Percentiles rank a stretch among this genome's conserved stretches.
These are phyloP conservation scores for Tetrapedia diversipes DNA, from an alignment of 2,888 invertebrate species.

Conservation along the genomic window DNA sequence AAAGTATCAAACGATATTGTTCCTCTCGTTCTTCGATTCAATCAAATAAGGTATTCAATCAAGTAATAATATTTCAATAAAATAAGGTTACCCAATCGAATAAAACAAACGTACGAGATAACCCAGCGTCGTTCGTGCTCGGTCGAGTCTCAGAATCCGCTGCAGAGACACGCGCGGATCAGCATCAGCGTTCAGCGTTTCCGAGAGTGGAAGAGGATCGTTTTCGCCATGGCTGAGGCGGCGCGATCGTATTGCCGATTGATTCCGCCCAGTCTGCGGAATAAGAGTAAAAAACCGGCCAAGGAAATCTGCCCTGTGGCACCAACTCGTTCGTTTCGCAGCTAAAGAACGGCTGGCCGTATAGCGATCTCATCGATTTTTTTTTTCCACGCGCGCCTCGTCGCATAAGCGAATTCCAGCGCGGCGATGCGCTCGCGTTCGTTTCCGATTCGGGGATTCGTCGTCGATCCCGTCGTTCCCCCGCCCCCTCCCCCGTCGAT, in stretches of 20 bases:
- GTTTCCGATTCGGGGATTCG: constrained; percentile 31
- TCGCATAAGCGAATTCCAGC: constrained; percentile 72
- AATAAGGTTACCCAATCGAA: too few relatives aligned
- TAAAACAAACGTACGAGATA: too few relatives aligned
- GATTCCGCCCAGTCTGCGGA: constrained; percentile 52
- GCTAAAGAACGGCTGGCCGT: constrained; percentile 42
- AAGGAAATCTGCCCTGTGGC: too few relatives aligned
- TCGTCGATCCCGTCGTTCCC: too few relatives aligned
- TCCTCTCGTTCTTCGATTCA: too few relatives aligned
- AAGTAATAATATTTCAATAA: too few relatives aligned
- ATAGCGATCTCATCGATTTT: constrained; percentile 70
- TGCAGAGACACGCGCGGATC: not conserved
- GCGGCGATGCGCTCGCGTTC: constrained; percentile 34
- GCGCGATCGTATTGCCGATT: constrained; percentile 28
- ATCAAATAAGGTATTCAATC: too few relatives aligned
- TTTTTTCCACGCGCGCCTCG: constrained; percentile 41
- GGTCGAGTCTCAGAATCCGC: not conserved
- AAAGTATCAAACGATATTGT: too few relatives aligned
- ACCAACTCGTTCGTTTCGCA: too few relatives aligned
- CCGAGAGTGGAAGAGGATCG: constrained; percentile 16
- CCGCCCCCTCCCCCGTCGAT: too few relatives aligned
- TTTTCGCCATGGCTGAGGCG: constrained; percentile 19
- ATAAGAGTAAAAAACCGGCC: constrained; percentile 51
- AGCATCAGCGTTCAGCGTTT: constrained; percentile 12
- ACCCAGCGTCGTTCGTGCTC: too few relatives aligned